Base-by-base conservation (phyloP, 2,888 invertebrate species). In the Heteromyza rotundicornis region DNA sequence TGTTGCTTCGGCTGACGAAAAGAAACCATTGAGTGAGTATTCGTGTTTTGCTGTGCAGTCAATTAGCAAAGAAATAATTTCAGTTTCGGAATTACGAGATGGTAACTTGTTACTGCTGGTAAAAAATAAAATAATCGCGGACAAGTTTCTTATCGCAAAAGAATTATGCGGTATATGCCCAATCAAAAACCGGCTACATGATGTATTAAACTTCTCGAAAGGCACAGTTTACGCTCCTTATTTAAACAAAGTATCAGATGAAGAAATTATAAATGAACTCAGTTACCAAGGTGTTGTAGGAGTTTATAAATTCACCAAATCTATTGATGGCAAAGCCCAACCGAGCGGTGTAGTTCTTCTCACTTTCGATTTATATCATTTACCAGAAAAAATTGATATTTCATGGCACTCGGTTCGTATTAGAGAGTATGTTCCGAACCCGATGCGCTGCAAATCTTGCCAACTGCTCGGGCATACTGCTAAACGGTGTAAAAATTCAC, bases 221-320 rank as follows among this genome's bases (percentile, higher is more conserved):
- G 24, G 57, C n/a, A 32, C 54, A 16, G 52, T 54, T 14, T 62
- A 51, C 23, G 57, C 57, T 3, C 68, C 64, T 3, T 68, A 22
- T 22, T 40, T 68, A 1, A 54, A 23, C n/a, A 57, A 64, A 36
- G 32, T 64, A 3, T 22, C 44, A 23, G 58, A 62, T 22, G 40
- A 53, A 0, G 63, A 68, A 61, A 68, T 68, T 19, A 47, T 58
- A 3, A 22, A 54, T 8, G 62, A 67, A 35, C 44, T 67, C 19
- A 27, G 47, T 23, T 20, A 49, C 1, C 65, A 65, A 59, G 61
- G 58, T 16, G 64, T 65, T 7, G 58, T 36, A 12, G 53, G 56
- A 23, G 57, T 62, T 17, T 64, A 61, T 17, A 64, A 67, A 22
- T 64, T 35, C n/a, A 57, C 27, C 17, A 47, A 27, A 10, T 63